Evolutionary conservation across 2,888 invertebrate genomes (phyloP).

Genomic region (Amiota mariae): DNA sequence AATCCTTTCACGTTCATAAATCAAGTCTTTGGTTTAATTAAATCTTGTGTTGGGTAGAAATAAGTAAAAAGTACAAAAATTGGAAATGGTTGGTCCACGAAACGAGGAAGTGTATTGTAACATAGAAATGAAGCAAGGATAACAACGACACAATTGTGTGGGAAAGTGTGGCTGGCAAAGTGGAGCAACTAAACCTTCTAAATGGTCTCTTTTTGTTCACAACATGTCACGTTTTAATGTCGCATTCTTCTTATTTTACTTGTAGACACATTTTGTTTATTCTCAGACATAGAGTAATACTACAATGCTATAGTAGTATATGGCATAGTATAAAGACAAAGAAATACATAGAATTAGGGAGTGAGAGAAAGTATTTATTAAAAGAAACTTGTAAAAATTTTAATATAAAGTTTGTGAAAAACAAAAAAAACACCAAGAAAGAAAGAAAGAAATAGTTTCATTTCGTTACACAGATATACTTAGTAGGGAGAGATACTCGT

Average conservation of each 20-base stretch:
- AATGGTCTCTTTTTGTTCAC: not conserved
- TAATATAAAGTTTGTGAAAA: not conserved
- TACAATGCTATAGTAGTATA: too few relatives aligned
- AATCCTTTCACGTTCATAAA: slow-evolving; percentile 72
- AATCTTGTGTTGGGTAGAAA: slow-evolving; percentile 73
- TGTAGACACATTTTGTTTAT: not conserved
- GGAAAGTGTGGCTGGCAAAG: not conserved
- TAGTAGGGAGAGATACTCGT: too few relatives aligned
- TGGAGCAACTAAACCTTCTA: not conserved
- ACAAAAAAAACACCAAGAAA: too few relatives aligned
- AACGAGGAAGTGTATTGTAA: slow-evolving; percentile 27
- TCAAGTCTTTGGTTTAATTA: slow-evolving; percentile 75
- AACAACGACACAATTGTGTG: not conserved
- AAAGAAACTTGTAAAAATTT: not conserved
- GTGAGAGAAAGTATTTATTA: not conserved
- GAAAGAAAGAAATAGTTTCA: not conserved
- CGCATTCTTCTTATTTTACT: not conserved
- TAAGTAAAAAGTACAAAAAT: slow-evolving; percentile 63
- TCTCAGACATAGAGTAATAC: not conserved
- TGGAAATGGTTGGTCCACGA: slow-evolving; percentile 19
- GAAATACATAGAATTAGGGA: too few relatives aligned
- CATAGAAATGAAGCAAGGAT: slow-evolving; percentile 3
- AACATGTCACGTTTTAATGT: slow-evolving; percentile 2
- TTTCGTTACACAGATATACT: not conserved
- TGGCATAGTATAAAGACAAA: too few relatives aligned